Conservation (phyloP, 2,888 invertebrate genomes). For the Crossocerus cetratus region DNA sequence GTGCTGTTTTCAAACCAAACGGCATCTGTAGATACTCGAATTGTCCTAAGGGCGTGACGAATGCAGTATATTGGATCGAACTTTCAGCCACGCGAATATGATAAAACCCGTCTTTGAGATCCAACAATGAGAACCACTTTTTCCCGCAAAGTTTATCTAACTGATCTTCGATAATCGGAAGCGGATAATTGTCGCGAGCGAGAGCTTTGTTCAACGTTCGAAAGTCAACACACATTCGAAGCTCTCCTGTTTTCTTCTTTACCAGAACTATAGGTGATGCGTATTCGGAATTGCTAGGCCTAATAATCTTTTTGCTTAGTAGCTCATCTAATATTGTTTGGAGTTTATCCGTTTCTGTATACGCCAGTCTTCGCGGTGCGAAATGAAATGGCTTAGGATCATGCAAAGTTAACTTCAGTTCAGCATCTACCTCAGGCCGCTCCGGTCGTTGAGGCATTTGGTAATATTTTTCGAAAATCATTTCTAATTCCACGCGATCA, state of each 20-base stretch:
- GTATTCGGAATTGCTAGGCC: slow-evolving; percentile 12
- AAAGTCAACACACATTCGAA: slow-evolving; percentile 16
- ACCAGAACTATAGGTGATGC: slow-evolving; percentile 10
- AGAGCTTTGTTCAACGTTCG: slow-evolving; percentile 4
- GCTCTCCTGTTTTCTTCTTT: slow-evolving; percentile 12
- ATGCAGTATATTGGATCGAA: slow-evolving; percentile 9
- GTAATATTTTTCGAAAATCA: not conserved
- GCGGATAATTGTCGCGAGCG: slow-evolving; percentile 8
- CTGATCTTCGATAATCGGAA: slow-evolving; percentile 16
- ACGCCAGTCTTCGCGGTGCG: slow-evolving; percentile 12
- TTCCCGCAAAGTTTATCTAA: not conserved
- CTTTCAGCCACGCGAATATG: not conserved
- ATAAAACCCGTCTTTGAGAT: slow-evolving; percentile 17
- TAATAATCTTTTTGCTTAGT: slow-evolving; percentile 1
- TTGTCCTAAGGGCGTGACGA: slow-evolving; percentile 13
- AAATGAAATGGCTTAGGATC: slow-evolving; percentile 14
- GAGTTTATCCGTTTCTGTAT: not conserved
- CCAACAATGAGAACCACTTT: slow-evolving; percentile 1
- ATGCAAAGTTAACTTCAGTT: not conserved
- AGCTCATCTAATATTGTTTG: slow-evolving; percentile 5
- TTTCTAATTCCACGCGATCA: not conserved
- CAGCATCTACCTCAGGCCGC: not conserved
- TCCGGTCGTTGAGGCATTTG: slow-evolving; percentile 5
- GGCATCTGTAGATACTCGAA: slow-evolving; percentile 21
- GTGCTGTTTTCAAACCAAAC: slow-evolving; percentile 9